Base-by-base conservation (phyloP, 2,888 invertebrate genomes). In the Lithophane semibrunnea region DNA sequence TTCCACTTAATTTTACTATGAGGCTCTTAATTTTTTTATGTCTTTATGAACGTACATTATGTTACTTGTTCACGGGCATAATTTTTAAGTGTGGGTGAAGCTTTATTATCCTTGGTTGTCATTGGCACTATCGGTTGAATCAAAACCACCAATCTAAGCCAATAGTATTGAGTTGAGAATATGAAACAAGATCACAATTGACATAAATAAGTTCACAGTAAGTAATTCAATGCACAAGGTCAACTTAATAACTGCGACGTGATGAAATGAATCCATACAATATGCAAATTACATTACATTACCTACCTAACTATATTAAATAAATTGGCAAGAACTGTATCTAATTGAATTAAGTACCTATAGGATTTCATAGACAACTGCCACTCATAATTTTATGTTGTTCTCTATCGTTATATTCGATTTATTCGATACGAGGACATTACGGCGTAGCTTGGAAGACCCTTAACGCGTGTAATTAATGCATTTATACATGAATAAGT, bases 1-100 rank as follows among this genome's bases (percentile, higher is more conserved):
- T 88, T 89, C 83, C 83, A 79, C 86, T 88, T 83, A 83, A 86
- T 84, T 90, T 90, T 86, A 88, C 87, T 89, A 83, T 82, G 60
- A 84, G 83, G 82, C 56, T 29, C 29, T 82, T 66, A 69, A 52
- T 42, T 54, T 65, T 77, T 83, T 84, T 60, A 49, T 16, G 42
- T 65, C 21, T 63, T n/a, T 52, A 47, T n/a, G n/a, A 29, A 24
- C 29, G 21, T 42, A 49, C 9, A 79, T 58, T 56, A 47, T 47
- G 37, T 60, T 72, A 13, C 4, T 37, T 24, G 42, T 64, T 70
- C 21, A 58, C n/a, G 21, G 52, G 2, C 5, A 74, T 42, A 54
- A 49, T 16, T 63, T 63, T 54, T 7, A 49, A 63, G 13, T 61
- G 68, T 37, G 42, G 49, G 13, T 18, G 65, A 64, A 75, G 64